Base-by-base conservation (phyloP, 2,888 invertebrate species). In the Thera obeliscata region DNA sequence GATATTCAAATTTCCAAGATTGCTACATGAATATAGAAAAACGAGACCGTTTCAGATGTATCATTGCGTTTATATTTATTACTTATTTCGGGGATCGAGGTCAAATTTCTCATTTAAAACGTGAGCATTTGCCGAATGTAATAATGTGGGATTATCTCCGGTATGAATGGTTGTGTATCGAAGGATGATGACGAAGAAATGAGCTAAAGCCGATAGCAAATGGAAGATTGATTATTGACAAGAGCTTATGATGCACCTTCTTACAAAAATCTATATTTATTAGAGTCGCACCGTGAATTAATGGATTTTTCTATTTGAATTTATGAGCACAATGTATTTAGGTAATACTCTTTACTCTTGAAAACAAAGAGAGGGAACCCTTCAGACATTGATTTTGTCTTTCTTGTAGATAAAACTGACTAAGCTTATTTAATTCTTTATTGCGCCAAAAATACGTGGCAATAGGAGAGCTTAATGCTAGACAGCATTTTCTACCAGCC, bases 1-100 rank as follows among this genome's bases (percentile, higher is more conserved):
- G 79, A 83, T 83, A 81, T 83, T 80, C 83, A 82, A 82, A 83
- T 83, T 75, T 70, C 64, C 61, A 69, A 70, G 70, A 74, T 72
- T 72, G 70, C 70, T 70, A 67, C 72, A 78, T 76, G 80, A 79
- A 81, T 81, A 79, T 78, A 77, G 76, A 76, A 78, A 78, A 71
- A 72, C 52, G 61, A 56, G 70, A 67, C 68, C 70, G 71, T 74
- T 74, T 70, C 66, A 70, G 65, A 67, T 69, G 70, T 74, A 70
- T 64, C 55, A 68, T 71, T 68, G 64, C 66, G 61, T 66, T 69
- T 50, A 56, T 74, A 70, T 74, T 69, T 71, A 70, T 74, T 64
- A 65, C 61, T 54, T 73, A 64, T 65, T 72, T 67, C 54, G 61
- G 54, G 63, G 64, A 64, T 70, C 58, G 66, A 64, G 64, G 57